These are phyloP conservation scores for Phania funesta DNA, from an alignment of 2,888 invertebrate species.

Conservation along the genomic window DNA sequence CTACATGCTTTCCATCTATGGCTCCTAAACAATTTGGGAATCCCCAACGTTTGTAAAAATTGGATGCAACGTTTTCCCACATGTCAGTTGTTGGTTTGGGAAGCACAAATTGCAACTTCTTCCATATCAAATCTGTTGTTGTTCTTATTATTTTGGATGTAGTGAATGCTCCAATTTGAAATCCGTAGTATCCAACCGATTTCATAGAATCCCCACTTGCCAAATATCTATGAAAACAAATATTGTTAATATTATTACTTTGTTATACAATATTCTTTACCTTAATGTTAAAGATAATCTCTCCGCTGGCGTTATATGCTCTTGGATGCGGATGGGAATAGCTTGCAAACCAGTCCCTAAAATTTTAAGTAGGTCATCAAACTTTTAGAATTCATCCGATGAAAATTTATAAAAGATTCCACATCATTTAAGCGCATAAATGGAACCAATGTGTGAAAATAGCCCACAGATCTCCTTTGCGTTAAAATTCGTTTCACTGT, in stretches of 20 bases:
- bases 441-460: too few relatives aligned
- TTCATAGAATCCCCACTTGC: not conserved
- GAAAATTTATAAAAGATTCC: too few relatives aligned
- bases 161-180: not conserved
- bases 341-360: too few relatives aligned
- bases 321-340: too few relatives aligned
- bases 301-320: too few relatives aligned
- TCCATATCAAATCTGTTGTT: constrained; percentile 11
- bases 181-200: constrained; percentile 3
- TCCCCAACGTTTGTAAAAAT: not conserved
- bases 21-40: not conserved
- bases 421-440: too few relatives aligned
- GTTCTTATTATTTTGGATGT: not conserved
- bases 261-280: not conserved
- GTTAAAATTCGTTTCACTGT: too few relatives aligned
- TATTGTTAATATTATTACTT: not conserved
- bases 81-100: not conserved
- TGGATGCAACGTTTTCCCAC: not conserved
- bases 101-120: constrained; percentile 1
- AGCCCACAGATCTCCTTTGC: too few relatives aligned
- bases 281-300: too few relatives aligned
- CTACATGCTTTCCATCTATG: not conserved
- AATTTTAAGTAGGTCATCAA: too few relatives aligned
- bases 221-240: not conserved
- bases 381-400: too few relatives aligned